Evolutionary conservation across 2,113 vertebrate species (phyloP).

Genomic region (Syngnathus typhle): DNA sequence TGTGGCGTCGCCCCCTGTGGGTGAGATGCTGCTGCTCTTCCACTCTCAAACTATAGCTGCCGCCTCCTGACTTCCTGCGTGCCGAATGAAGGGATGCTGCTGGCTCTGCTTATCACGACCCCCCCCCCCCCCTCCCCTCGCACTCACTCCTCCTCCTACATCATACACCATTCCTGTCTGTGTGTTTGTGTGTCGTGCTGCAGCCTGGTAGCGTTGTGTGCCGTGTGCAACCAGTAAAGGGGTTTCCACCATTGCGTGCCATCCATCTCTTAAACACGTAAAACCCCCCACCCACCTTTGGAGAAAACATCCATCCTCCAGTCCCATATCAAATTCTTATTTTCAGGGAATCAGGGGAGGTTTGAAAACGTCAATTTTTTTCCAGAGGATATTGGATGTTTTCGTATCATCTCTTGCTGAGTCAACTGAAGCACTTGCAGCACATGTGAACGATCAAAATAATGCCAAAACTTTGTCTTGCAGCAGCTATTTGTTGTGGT

Average conservation of each 20-base stretch:
- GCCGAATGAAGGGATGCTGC: constrained; percentile 63
- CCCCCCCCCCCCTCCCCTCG: constrained; percentile 10
- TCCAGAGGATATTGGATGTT: not conserved
- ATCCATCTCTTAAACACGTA: constrained; percentile 2
- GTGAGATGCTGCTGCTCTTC: constrained; percentile 47
- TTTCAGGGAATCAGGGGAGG: not conserved
- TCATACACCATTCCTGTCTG: constrained; percentile 38
- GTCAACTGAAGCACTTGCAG: not conserved
- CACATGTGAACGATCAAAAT: not conserved
- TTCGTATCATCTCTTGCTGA: constrained; percentile 1
- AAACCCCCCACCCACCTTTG: not conserved
- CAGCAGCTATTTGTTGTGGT: not conserved
- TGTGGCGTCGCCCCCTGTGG: constrained; percentile 49
- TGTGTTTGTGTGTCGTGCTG: constrained; percentile 50
- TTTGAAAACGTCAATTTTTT: not conserved
- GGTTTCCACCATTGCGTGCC: constrained; percentile 49
- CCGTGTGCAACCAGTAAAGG: constrained; percentile 65
- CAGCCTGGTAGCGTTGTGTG: constrained; percentile 45
- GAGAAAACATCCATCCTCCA: not conserved
- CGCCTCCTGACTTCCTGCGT: constrained; percentile 47
- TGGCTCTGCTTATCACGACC: constrained; percentile 45
- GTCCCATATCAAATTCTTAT: not conserved
- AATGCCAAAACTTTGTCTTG: not conserved
- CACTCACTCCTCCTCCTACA: constrained; percentile 52
- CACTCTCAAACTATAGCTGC: constrained; percentile 38